Evolutionary conservation across 2,797 vertebrate species (phyloP), one percentile per base, ranked within the genome.

Genomic region (Botia kubotai): DNA sequence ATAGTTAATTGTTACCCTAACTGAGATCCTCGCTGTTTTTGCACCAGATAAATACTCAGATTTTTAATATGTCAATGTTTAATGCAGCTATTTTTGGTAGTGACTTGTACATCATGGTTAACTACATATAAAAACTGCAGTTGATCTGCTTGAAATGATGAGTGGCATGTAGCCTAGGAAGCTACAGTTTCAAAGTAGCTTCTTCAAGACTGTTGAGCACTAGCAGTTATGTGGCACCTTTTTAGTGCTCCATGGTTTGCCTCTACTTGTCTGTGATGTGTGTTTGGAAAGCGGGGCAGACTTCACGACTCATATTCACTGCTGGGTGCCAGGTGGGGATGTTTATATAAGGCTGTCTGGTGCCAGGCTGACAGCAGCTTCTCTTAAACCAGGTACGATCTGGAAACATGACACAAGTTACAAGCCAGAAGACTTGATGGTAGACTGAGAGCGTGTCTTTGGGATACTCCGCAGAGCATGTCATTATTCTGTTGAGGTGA

Each of bases 281-380:
- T 76, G 70, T 77, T 79, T 84, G 78, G 75, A 84, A 85, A 87
- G 46, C 71, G 72, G 65, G 80, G 71, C 83, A 26, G 72, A 43
- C 79, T 80, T 85, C 81, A 79, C 55, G 50, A 83, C 83, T 87
- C 83, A 82, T 46, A 77, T 86, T 84, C 79, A 81, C 75, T 71
- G 72, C 74, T 76, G 71, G 83, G 39, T 81, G 85, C 83, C 86
- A 87, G 82, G 60, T 79, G 53, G 72, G 75, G 83, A 83, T 83
- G 83, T 87, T 87, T 83, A 85, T 74, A 65, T 50, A 83, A 83
- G 55, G 74, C 67, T 68, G 74, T 6, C 36, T 77, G 58, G 78
- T 81, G 83, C 83, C 83, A 85, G 76, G 55, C 72, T 77, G 83
- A 82, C 83, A 81, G 67, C n/a, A 62, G 48, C 36, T 76, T 53